phyloP scores from a whole-genome alignment of 2,113 vertebrate species.

The Tringa solitaria region DNA sequence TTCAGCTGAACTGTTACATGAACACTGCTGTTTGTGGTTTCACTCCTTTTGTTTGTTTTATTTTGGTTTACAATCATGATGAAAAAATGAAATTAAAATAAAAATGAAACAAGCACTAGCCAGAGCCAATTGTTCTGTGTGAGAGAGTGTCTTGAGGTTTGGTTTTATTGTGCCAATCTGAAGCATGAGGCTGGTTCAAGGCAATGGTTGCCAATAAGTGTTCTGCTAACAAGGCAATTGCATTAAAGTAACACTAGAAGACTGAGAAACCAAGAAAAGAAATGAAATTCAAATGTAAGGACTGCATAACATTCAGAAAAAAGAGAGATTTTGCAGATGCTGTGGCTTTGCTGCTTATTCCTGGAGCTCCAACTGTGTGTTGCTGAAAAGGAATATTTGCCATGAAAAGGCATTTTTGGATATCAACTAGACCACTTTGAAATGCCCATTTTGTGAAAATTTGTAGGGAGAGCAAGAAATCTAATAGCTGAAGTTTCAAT shows the following conservation, averaged over 20 bases:
- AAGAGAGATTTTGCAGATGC: neutral
- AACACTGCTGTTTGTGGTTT: neutral
- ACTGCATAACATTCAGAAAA: neutral
- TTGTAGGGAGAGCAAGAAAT: neutral
- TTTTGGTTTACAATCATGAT: neutral
- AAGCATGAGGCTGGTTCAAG: neutral
- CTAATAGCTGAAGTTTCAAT: neutral
- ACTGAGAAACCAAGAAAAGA: neutral
- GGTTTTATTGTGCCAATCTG: neutral
- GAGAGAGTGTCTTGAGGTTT: neutral
- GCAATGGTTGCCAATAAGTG: neutral
- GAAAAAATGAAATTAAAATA: neutral
- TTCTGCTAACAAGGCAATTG: neutral
- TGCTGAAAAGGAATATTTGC: neutral
- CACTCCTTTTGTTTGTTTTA: neutral
- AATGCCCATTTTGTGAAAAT: neutral
- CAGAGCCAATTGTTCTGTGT: neutral
- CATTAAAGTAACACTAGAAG: neutral
- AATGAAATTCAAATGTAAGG: neutral
- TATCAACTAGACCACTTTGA: neutral
- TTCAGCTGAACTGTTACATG: neutral
- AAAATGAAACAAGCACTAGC: neutral
- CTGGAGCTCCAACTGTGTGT: neutral
- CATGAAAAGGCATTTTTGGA: neutral
- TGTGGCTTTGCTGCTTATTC: neutral